phyloP scores from a whole-genome alignment of 1,140 invertebrate genomes.

The Cyclina sinensis region DNA sequence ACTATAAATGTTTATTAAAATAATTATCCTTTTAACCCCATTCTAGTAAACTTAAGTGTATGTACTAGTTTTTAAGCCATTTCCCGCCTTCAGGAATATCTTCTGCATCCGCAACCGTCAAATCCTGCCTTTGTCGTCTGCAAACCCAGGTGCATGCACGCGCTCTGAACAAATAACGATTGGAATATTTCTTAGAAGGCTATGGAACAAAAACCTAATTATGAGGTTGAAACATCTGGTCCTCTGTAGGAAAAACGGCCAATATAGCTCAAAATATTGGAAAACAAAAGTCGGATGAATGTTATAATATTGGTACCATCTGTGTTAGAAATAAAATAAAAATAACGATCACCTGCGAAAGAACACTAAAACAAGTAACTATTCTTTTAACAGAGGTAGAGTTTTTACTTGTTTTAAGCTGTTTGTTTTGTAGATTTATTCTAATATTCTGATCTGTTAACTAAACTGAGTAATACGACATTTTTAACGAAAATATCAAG shows the following conservation, averaged over 20 bases:
- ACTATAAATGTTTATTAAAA: no score
- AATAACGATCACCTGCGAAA: conserved; percentile 24
- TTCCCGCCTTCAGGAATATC: conserved; percentile 29
- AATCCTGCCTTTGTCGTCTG: conserved; percentile 43
- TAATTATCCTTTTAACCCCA: no score
- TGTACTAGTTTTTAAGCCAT: no score
- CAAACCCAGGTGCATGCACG: conserved; percentile 39
- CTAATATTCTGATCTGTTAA: no score
- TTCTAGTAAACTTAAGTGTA: no score
- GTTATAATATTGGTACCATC: conserved; percentile 38
- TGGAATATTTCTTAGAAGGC: conserved; percentile 40
- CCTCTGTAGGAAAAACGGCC: conserved; percentile 1
- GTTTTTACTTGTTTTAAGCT: no score
- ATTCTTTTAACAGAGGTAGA: no score
- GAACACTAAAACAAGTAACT: no score
- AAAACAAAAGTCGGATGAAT: conserved; percentile 50
- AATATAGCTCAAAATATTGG: conserved; percentile 34
- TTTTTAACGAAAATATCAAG: no score
- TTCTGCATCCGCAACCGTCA: conserved; percentile 21
- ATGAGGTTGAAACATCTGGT: conserved; percentile 10
- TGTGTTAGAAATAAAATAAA: conserved; percentile 40
- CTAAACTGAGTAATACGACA: no score
- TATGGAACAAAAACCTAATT: conserved; percentile 21
- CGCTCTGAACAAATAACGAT: conserved; percentile 24
- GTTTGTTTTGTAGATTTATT: no score